A percentile compares a stretch with the other conserved stretches of the same genome.
Evolutionary conservation across 2,888 invertebrate species (phyloP).

Genomic region (Tethea ocularis): DNA sequence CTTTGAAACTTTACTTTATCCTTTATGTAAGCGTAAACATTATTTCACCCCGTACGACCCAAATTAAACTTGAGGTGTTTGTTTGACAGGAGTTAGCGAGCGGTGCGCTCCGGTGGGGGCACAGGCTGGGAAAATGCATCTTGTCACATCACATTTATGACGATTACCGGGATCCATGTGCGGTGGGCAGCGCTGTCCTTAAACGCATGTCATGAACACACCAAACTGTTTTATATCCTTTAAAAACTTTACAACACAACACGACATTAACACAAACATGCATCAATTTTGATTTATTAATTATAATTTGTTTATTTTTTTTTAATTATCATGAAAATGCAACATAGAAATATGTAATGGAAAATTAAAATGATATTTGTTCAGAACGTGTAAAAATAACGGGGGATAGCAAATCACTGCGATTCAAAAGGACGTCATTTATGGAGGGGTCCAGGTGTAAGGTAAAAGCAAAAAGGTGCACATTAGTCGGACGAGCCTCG

Average conservation of each 20-base stretch:
- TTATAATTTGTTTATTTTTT: slow-evolving; percentile 23
- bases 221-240: background rate
- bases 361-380: slow-evolving; percentile 8
- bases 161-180: slow-evolving; percentile 16
- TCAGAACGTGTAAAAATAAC: slow-evolving; percentile 16
- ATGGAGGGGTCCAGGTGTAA: slow-evolving; percentile 43
- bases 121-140: slow-evolving; percentile 31
- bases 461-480: slow-evolving; percentile 58
- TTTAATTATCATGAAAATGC: background rate
- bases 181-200: background rate
- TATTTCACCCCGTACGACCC: slow-evolving; percentile 2
- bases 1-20: background rate
- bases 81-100: slow-evolving; percentile 17
- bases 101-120: slow-evolving; percentile 15
- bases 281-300: slow-evolving; percentile 29
- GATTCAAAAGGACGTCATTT: slow-evolving; percentile 49
- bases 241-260: slow-evolving; percentile 30
- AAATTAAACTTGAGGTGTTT: slow-evolving; percentile 19
- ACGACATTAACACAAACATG: slow-evolving; percentile 38
- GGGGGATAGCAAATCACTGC: slow-evolving; percentile 34
- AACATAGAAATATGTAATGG: background rate
- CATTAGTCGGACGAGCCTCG: slow-evolving; percentile 51
- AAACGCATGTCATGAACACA: background rate
- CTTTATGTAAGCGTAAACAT: slow-evolving; percentile 4
- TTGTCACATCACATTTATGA: slow-evolving; percentile 35